Evolutionary conservation across 2,797 vertebrate species (phyloP).

Genomic region (Bradypodion ventrale): DNA sequence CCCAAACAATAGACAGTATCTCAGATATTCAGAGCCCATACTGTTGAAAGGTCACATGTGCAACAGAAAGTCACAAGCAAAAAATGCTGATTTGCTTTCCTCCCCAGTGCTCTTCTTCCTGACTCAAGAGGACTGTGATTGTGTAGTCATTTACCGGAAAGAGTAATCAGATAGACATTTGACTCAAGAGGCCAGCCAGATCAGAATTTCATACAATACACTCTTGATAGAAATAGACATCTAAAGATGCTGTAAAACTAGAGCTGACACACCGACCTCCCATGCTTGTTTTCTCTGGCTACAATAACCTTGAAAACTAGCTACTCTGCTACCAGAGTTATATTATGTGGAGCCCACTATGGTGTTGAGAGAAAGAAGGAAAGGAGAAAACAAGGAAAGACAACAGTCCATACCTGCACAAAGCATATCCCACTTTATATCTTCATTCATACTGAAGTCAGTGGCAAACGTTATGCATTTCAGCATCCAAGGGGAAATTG

Average conservation of each 20-base stretch:
- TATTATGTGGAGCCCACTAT: neutral
- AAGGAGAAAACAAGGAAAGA: neutral
- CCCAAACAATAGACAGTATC: neutral
- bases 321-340: neutral
- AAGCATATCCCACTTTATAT: neutral
- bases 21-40: neutral
- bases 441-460: neutral
- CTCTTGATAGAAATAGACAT: neutral
- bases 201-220: conserved; percentile 7
- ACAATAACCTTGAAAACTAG: neutral
- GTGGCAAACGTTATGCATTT: neutral
- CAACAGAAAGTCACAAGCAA: neutral
- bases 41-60: neutral
- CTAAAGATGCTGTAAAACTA: neutral
- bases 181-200: neutral
- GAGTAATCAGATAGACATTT: neutral
- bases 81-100: conserved; percentile 1
- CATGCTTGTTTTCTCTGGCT: neutral
- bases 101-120: neutral
- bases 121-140: neutral
- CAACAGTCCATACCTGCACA: neutral
- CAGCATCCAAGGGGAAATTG: neutral
- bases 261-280: neutral
- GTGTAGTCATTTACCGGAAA: conserved; percentile 17
- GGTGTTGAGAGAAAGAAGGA: neutral